phyloP scores from a whole-genome alignment of 2,797 vertebrate species.

The Parauchenoglanis ngamensis region DNA sequence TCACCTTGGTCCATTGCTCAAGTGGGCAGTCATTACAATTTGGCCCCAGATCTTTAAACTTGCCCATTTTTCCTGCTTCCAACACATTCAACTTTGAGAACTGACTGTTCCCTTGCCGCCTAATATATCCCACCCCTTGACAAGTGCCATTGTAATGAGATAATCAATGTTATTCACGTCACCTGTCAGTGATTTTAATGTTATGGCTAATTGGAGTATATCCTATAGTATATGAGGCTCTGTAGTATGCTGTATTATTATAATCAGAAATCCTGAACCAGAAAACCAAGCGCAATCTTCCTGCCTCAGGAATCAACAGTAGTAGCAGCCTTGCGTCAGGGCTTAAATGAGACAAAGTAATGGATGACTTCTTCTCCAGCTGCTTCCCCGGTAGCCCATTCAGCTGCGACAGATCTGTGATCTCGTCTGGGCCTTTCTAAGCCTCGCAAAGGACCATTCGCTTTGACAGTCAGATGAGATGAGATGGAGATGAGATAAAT shows the following conservation, averaged over 20 bases:
- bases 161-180: no score
- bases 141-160: no score
- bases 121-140: no score
- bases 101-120: no score
- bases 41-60: no score
- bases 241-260: not conserved
- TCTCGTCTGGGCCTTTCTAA: conserved; percentile 2
- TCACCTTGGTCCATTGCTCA: no score
- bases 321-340: conserved; percentile 37
- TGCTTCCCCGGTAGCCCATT: conserved; percentile 53
- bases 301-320: conserved; percentile 13
- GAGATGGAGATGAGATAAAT: conserved; percentile 23
- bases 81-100: no score
- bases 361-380: conserved; percentile 52
- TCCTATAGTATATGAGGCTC: not conserved
- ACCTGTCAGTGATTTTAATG: no score
- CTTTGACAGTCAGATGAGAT: not conserved
- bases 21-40: no score
- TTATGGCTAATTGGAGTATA: not conserved
- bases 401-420: conserved; percentile 37
- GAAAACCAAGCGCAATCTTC: not conserved
- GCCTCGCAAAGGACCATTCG: not conserved
- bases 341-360: conserved; percentile 46
- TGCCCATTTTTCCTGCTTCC: no score
- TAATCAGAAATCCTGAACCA: not conserved